Base-by-base conservation (phyloP, 2,888 invertebrate species). In the Panzeria rudis region DNA sequence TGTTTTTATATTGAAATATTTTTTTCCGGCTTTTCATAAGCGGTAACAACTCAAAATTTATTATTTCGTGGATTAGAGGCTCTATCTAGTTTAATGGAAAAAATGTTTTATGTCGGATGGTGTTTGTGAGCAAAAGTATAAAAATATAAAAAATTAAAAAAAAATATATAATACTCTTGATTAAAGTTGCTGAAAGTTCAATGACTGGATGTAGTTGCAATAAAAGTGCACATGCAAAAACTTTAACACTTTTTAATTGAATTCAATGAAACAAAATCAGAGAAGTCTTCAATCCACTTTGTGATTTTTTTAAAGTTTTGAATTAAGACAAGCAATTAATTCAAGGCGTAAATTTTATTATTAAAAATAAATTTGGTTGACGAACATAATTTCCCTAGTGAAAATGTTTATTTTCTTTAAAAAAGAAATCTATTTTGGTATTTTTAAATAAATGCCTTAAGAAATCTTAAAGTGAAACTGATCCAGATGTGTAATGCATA, bases 41-140 rank as follows among this genome's bases (percentile, higher is more conserved):
- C 73, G 29, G 50, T 59, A 66, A 66, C 59, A 72, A 52, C 38
- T 81, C 59, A 73, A 52, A 73, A 81, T 81, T 61, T 73, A 68
- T 81, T 66, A 68, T 50, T 25, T 15, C 56, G 4, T 23, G 25
- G 56, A 72, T 50, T 75, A 50, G 52, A n/a, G 59, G 32, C 61
- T 68, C 29, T 29, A 25, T 59, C 29, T 73, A 66, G 64, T 80
- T 80, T 56, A 66, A 59, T 59, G 50, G 50, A 44, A 69, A 56
- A 78, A 66, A 64, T 35, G 0, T 35, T 56, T 41, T 38, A 38
- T 29, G 17, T 72, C 47, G 47, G 38, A 62, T 32, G 52, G 71
- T n/a, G 56, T 44, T 72, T 25, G 38, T 41, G 17, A 15, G 8
- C 8, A 17, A 56, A 64, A 50, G 47, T 29, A 25, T 17, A 25